These are phyloP conservation scores for Electrona antarctica DNA, from an alignment of 2,113 vertebrate species.

Conservation along the genomic window DNA sequence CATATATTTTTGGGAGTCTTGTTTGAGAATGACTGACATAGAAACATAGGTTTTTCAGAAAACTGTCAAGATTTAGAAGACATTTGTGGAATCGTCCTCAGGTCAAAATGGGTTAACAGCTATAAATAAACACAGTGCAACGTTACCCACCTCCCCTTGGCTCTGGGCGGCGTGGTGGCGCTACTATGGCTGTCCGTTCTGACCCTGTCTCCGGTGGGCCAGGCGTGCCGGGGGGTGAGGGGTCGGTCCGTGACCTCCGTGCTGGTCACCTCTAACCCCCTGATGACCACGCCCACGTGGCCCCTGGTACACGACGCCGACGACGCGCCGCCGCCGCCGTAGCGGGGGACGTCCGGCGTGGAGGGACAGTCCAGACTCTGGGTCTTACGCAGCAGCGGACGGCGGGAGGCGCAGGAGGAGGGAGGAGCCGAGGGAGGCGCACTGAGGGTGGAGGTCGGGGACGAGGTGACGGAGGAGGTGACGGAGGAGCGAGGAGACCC, in stretches of 20 bases:
- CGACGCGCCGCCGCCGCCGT: no score
- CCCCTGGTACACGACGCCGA: constrained; percentile 62
- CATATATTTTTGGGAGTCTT: no score
- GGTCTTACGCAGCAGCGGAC: constrained; percentile 78
- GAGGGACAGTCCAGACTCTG: constrained; percentile 82
- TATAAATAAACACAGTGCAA: not conserved
- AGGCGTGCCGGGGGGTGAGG: constrained; percentile 55
- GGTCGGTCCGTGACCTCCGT: constrained; percentile 70
- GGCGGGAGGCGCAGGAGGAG: constrained; percentile 20
- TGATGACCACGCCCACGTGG: constrained; percentile 81
- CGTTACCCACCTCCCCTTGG: constrained; percentile 79
- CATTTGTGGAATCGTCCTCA: no score
- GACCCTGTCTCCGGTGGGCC: constrained; percentile 67
- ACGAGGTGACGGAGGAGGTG: constrained; percentile 35
- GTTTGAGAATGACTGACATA: no score
- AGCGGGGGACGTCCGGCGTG: constrained; percentile 64
- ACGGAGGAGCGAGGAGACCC: constrained; percentile 46
- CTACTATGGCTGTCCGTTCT: constrained; percentile 4
- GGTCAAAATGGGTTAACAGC: no score
- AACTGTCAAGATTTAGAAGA: no score
- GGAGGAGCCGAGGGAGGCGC: constrained; percentile 44
- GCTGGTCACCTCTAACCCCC: constrained; percentile 84
- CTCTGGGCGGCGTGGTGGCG: constrained; percentile 55
- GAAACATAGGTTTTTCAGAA: no score
- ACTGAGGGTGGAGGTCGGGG: constrained; percentile 36